Percentiles rank a stretch among this genome's conserved stretches.
These are phyloP conservation scores for Orussus abietinus DNA, from an alignment of 1,140 invertebrate genomes.

Conservation along the genomic window DNA sequence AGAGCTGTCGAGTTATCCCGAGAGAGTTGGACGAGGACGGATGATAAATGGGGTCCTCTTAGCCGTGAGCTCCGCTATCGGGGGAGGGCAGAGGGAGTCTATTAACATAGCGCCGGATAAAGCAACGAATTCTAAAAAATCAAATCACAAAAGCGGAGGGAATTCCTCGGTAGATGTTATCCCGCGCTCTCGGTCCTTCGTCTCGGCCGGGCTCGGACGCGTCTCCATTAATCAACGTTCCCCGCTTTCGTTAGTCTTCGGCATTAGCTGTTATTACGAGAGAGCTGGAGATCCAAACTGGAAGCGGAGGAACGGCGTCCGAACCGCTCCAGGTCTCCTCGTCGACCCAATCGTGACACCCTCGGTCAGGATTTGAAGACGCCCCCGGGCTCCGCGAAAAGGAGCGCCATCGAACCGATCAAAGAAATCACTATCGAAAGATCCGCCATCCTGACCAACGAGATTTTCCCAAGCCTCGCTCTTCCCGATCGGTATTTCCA, in stretches of 20 bases:
- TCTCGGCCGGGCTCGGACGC: too few species aligned
- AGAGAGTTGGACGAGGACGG: conserved; percentile 19
- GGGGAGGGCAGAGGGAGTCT: conserved; percentile 35
- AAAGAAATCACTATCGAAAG: too few species aligned
- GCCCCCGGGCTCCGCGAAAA: neutral
- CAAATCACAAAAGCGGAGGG: conserved; percentile 50
- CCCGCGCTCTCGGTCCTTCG: conserved; percentile 44
- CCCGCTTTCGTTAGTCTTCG: conserved; percentile 48
- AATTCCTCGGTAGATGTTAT: conserved; percentile 45
- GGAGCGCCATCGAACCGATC: too few species aligned
- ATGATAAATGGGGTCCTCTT: conserved; percentile 53
- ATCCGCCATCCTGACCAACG: too few species aligned
- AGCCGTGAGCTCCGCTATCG: conserved; percentile 21
- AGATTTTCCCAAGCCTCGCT: too few species aligned
- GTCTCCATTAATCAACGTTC: conserved; percentile 56
- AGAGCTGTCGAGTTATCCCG: conserved; percentile 15
- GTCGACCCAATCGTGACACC: too few species aligned
- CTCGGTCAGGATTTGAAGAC: neutral
- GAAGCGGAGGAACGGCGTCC: neutral
- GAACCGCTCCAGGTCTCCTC: too few species aligned
- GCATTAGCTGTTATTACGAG: conserved; percentile 47
- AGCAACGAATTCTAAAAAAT: conserved; percentile 55
- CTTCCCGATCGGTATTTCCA: too few species aligned
- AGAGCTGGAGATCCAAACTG: conserved; percentile 39
- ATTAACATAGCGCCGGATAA: conserved; percentile 54